phyloP scores from a whole-genome alignment of 2,113 vertebrate genomes.

The Rynchops niger region DNA sequence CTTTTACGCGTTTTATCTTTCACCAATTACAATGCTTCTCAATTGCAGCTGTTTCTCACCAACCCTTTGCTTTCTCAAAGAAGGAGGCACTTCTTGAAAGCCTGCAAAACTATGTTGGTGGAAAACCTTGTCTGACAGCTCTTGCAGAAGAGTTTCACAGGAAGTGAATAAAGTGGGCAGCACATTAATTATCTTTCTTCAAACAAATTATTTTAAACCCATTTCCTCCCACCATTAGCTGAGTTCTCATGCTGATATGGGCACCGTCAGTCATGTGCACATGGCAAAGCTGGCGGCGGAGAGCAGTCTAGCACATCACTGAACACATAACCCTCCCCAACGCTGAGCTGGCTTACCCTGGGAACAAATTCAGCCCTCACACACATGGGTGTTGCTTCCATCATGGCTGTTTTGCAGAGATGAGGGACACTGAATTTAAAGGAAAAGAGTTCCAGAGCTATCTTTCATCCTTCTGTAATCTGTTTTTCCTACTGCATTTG shows the following conservation, averaged over 20 bases:
- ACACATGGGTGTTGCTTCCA: not conserved
- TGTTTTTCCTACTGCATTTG: not conserved
- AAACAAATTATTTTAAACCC: not conserved
- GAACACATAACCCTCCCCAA: not conserved
- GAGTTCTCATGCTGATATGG: not conserved
- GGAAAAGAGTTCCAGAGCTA: not conserved
- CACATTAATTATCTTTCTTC: not conserved
- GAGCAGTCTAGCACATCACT: not conserved
- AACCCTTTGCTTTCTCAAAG: not conserved
- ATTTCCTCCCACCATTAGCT: not conserved
- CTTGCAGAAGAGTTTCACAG: not conserved
- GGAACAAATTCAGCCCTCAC: not conserved
- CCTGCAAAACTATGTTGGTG: not conserved
- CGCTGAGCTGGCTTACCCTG: not conserved
- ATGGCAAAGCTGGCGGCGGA: not conserved
- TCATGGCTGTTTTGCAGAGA: not conserved
- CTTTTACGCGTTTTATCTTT: not conserved
- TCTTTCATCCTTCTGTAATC: not conserved
- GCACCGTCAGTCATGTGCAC: not conserved
- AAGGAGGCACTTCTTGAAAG: not conserved
- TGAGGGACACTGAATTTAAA: not conserved
- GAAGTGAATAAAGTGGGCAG: not conserved
- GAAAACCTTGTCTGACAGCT: not conserved
- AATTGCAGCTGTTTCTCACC: not conserved
- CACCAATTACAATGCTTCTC: not conserved